A percentile compares a stretch with the other conserved stretches of the same genome.
These are phyloP conservation scores for Laupala kohalensis DNA, from an alignment of 1,140 invertebrate species.

Conservation along the genomic window DNA sequence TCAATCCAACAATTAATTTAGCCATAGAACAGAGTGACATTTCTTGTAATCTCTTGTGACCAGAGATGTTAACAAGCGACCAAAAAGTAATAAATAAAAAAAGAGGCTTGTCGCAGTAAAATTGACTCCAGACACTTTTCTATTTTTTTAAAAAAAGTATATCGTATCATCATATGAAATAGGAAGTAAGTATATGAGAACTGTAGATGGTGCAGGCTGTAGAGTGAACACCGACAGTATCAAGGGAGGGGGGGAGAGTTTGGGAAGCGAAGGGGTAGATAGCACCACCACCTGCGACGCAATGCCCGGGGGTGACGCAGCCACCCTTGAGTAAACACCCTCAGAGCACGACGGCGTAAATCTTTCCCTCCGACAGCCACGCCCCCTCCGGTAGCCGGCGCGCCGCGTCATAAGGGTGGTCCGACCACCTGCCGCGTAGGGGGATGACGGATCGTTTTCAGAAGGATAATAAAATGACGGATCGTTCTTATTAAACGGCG, in stretches of 20 bases:
- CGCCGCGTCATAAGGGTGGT: background rate
- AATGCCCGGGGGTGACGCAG: background rate
- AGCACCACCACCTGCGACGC: background rate
- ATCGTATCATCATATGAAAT: too few species aligned
- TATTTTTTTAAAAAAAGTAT: too few species aligned
- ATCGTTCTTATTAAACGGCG: background rate
- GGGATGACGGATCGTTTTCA: background rate
- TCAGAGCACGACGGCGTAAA: background rate
- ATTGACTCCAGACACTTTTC: too few species aligned
- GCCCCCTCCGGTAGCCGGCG: background rate
- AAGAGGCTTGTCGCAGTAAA: too few species aligned
- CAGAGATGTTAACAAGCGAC: too few species aligned
- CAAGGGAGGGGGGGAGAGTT: background rate
- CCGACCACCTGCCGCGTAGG: background rate
- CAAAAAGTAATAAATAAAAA: too few species aligned
- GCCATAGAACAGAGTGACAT: too few species aligned
- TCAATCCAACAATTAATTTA: too few species aligned
- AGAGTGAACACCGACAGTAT: background rate
- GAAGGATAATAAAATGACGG: background rate
- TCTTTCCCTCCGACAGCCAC: background rate
- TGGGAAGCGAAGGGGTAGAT: background rate
- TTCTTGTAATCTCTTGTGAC: too few species aligned
- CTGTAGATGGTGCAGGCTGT: too few species aligned
- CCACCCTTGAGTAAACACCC: background rate
- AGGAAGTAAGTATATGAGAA: too few species aligned